Conservation (phyloP, 2,888 invertebrate species). For the Creontiades dilutus region DNA sequence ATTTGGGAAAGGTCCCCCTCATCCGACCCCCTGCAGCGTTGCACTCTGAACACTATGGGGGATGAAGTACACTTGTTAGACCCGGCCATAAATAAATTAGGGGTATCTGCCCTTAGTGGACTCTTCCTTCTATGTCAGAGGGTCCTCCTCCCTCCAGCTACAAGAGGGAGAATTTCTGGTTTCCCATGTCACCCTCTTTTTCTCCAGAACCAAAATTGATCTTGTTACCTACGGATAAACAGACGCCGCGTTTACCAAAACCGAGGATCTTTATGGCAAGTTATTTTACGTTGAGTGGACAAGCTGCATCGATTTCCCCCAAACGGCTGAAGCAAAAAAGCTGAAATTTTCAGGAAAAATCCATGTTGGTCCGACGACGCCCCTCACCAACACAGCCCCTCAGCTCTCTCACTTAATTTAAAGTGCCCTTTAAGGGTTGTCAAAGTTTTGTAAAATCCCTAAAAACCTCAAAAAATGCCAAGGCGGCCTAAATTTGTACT, state of each 20-base stretch:
- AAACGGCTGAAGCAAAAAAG: too few species aligned
- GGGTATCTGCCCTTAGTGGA: conserved; percentile 34
- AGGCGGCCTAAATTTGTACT: too few species aligned
- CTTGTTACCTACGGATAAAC: conserved; percentile 15
- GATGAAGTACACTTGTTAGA: conserved; percentile 37
- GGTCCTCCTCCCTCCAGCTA: neutral
- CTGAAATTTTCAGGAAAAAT: too few species aligned
- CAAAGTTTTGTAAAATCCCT: too few species aligned
- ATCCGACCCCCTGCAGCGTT: neutral
- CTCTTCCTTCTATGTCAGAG: conserved; percentile 12
- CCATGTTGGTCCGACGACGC: too few species aligned
- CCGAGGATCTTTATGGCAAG: too few species aligned
- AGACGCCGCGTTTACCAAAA: neutral
- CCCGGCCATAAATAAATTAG: conserved; percentile 30
- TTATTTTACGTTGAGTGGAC: too few species aligned
- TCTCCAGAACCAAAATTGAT: neutral
- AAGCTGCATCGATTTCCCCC: too few species aligned
- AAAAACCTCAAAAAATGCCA: too few species aligned
- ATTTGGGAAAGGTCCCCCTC: neutral
- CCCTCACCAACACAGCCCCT: too few species aligned
- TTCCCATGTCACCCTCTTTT: conserved; percentile 20
- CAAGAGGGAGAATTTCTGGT: neutral
- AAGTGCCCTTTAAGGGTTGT: too few species aligned
- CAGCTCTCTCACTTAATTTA: too few species aligned
- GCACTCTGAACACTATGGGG: conserved; percentile 5